Percentiles rank a stretch among this genome's conserved stretches.
Conservation (phyloP, 2,113 vertebrate genomes). For the Seriola rivoliana region DNA sequence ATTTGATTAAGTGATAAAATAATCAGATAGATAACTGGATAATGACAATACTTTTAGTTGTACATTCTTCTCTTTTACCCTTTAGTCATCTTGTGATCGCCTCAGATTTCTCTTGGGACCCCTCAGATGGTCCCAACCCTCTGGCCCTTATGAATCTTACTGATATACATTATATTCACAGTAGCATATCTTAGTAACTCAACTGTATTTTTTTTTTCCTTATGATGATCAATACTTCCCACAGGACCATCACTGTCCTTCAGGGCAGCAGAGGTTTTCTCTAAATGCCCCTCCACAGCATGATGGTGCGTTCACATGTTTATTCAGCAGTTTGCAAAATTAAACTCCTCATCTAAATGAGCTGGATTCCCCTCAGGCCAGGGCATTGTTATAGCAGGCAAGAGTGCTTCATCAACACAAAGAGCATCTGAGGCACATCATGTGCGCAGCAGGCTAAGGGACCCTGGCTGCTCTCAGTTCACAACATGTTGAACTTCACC, state of each 20-base stretch:
- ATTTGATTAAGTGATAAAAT: background rate
- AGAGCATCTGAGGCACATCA: slow-evolving; percentile 34
- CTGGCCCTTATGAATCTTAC: background rate
- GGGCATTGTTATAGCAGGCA: slow-evolving; percentile 39
- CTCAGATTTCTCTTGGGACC: too few relatives aligned
- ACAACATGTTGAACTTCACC: slow-evolving; percentile 37
- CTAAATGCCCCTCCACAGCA: slow-evolving; percentile 10
- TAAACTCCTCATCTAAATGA: slow-evolving; percentile 52
- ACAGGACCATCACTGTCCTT: background rate
- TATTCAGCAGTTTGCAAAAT: slow-evolving; percentile 58
- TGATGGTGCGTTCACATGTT: slow-evolving; percentile 27
- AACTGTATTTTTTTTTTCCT: background rate
- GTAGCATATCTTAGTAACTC: too few relatives aligned
- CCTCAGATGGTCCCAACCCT: too few relatives aligned
- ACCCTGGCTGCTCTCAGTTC: slow-evolving; percentile 1
- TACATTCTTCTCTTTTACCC: background rate
- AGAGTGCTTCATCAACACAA: slow-evolving; percentile 53
- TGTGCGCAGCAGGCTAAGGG: slow-evolving; percentile 17
- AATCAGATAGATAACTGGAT: background rate
- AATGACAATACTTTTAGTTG: background rate
- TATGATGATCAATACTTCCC: background rate
- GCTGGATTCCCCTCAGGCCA: slow-evolving; percentile 16
- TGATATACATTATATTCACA: too few relatives aligned
- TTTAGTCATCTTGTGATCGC: too few relatives aligned
- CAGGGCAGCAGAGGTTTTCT: background rate